These are phyloP conservation scores for Ostrea edulis DNA, from an alignment of 1,140 invertebrate species.

Conservation along the genomic window DNA sequence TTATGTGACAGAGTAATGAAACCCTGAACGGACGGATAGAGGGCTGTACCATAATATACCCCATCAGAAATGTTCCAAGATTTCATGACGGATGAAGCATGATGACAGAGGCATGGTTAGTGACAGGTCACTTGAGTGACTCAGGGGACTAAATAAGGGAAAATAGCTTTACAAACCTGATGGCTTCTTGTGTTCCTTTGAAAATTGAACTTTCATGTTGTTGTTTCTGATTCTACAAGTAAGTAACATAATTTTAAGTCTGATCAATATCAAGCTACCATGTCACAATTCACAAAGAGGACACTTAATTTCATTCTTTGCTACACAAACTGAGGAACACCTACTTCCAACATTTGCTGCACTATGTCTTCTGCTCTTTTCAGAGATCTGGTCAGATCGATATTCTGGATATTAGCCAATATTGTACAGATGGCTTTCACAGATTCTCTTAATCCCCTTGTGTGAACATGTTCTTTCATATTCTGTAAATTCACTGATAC, in stretches of 20 bases:
- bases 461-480: constrained; percentile 74
- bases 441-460: constrained; percentile 88
- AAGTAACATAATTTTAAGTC: not conserved
- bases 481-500: constrained; percentile 53
- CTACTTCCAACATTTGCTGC: constrained; percentile 57
- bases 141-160: no score
- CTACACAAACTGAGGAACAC: not conserved
- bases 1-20: no score
- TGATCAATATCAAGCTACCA: no score
- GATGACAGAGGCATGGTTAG: no score
- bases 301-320: no score
- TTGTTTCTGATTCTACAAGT: constrained; percentile 33
- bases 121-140: no score
- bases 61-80: no score
- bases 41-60: no score
- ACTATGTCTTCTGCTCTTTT: constrained; percentile 65
- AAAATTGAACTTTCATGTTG: constrained; percentile 15
- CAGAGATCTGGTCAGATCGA: constrained; percentile 71
- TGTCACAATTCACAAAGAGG: no score
- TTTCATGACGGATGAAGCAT: no score
- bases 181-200: constrained; percentile 41
- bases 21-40: no score
- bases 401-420: constrained; percentile 92
- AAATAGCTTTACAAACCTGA: not conserved
- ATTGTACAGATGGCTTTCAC: constrained; percentile 95